Percentiles rank a stretch among this genome's conserved stretches.
Conservation (phyloP, 2,113 vertebrate species). For the Oryzias woworae region DNA sequence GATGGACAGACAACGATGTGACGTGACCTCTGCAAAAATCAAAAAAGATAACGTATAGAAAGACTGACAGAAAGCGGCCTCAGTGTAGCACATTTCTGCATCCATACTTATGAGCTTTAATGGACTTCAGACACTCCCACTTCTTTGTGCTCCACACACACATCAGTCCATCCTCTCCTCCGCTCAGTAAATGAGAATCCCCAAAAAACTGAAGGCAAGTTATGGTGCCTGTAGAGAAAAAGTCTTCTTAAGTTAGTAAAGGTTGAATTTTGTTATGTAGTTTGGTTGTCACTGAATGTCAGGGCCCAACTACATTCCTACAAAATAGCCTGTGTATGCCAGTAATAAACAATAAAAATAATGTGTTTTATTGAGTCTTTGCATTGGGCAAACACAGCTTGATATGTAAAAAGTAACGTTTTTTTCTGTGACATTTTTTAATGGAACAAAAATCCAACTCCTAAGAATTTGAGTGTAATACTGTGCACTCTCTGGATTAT, state of each 20-base stretch:
- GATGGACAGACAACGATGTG: constrained; percentile 91
- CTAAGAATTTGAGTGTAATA: too few relatives aligned
- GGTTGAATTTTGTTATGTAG: neutral
- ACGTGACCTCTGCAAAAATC: constrained; percentile 84
- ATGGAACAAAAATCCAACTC: too few relatives aligned
- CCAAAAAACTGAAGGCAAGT: constrained; percentile 93
- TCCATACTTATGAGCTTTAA: constrained; percentile 93
- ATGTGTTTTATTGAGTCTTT: too few relatives aligned
- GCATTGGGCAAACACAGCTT: too few relatives aligned
- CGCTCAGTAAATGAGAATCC: constrained; percentile 87
- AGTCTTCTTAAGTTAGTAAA: neutral
- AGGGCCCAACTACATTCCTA: too few relatives aligned
- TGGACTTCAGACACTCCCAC: constrained; percentile 94
- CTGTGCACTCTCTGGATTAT: too few relatives aligned
- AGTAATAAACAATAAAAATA: too few relatives aligned
- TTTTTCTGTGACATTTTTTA: too few relatives aligned
- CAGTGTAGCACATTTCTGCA: neutral
- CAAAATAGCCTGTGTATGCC: too few relatives aligned
- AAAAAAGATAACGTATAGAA: neutral
- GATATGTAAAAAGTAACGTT: too few relatives aligned
- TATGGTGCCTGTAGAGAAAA: constrained; percentile 80
- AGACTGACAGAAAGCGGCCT: neutral
- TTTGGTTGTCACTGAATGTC: neutral
- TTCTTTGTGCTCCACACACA: constrained; percentile 94
- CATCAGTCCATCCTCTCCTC: constrained; percentile 90